Conservation (phyloP, 1,140 invertebrate species). For the Ostrea denselamellosa region DNA sequence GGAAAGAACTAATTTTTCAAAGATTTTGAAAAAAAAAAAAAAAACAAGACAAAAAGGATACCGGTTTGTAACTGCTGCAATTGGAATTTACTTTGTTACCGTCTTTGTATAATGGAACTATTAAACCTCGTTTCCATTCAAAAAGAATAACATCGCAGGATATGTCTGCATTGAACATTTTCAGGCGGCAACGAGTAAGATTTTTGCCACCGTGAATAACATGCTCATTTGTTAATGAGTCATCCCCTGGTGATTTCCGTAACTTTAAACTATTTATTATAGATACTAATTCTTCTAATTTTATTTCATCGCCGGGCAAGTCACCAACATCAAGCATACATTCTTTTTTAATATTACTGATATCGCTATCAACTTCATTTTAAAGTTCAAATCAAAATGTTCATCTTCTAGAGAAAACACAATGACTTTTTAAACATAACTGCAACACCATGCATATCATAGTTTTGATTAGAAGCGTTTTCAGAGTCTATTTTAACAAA, state of each 20-base stretch:
- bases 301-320: slow-evolving; percentile 9
- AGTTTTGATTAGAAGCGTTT: too few relatives aligned
- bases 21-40: too few relatives aligned
- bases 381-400: too few relatives aligned
- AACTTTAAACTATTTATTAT: too few relatives aligned
- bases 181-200: background rate
- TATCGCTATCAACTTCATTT: background rate
- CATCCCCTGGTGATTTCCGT: background rate
- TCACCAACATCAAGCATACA: background rate
- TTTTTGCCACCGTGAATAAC: slow-evolving; percentile 6
- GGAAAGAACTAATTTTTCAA: background rate
- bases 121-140: slow-evolving; percentile 6
- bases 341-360: too few relatives aligned
- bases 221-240: slow-evolving; percentile 44
- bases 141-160: background rate
- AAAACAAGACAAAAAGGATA: slow-evolving; percentile 23
- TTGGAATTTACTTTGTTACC: background rate
- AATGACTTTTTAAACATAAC: too few relatives aligned
- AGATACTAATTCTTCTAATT: background rate
- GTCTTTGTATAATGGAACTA: slow-evolving; percentile 42
- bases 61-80: slow-evolving; percentile 5
- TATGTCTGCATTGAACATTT: slow-evolving; percentile 9
- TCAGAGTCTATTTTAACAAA: too few relatives aligned
- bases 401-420: background rate
- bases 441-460: too few relatives aligned